Conservation (phyloP, 2,797 vertebrate genomes). For the Pachyuromys duprasi region DNA sequence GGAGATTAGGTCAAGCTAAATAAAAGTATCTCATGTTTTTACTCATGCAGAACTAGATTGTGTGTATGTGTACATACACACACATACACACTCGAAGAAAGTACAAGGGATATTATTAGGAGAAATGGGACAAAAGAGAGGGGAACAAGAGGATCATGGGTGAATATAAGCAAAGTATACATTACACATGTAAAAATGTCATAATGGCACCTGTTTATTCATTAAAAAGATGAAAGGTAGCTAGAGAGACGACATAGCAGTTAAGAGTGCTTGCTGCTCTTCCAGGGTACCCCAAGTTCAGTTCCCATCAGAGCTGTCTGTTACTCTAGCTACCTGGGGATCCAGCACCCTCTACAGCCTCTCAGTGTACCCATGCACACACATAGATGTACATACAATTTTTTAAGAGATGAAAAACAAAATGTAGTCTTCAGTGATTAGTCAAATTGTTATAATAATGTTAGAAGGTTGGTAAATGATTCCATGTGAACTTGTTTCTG, state of each 20-base stretch:
- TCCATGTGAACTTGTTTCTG: slow-evolving; percentile 17
- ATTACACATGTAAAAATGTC: neutral
- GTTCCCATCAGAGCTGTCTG: neutral
- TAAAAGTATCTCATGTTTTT: neutral
- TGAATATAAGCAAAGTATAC: neutral
- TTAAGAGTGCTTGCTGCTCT: neutral
- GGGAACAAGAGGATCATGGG: neutral
- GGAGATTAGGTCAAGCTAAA: neutral
- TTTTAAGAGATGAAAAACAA: neutral
- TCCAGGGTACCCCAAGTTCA: neutral
- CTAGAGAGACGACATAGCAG: neutral
- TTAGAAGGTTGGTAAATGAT: neutral
- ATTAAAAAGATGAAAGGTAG: neutral
- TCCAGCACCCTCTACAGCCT: neutral
- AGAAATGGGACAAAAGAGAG: neutral
- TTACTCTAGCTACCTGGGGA: neutral
- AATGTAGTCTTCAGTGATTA: neutral
- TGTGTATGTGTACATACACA: neutral
- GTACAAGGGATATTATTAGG: neutral
- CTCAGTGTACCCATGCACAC: neutral
- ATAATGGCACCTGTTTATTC: neutral
- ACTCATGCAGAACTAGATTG: neutral
- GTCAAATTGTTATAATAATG: slow-evolving; percentile 7
- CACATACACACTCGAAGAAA: neutral
- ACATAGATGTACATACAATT: neutral